Evolutionary conservation across 2,888 invertebrate species (phyloP).

Genomic region (Onthophagus sagittarius): DNA sequence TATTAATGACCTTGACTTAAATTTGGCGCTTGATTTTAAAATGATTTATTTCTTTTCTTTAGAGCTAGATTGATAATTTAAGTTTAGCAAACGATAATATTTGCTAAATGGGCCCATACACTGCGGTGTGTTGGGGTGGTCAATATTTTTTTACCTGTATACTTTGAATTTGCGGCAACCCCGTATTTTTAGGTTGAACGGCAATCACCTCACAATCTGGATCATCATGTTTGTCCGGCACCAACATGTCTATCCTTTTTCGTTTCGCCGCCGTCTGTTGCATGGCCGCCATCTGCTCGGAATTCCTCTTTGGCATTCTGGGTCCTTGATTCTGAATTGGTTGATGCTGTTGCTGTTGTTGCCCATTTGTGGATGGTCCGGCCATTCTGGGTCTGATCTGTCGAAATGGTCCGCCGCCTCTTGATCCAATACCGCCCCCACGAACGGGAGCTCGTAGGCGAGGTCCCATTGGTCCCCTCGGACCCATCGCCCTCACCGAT

Average conservation of each 20-base stretch:
- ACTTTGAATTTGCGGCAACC: slow-evolving; percentile 67
- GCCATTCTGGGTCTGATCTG: slow-evolving; percentile 30
- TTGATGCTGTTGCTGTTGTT: slow-evolving; percentile 12
- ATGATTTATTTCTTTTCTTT: no score
- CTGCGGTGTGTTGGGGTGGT: no score
- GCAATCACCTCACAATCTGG: slow-evolving; percentile 74
- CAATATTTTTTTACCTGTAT: slow-evolving; percentile 56
- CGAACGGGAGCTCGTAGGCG: slow-evolving; percentile 31
- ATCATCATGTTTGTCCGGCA: slow-evolving; percentile 68
- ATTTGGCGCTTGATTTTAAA: no score
- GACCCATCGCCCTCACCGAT: slow-evolving; percentile 21
- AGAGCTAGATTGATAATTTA: no score
- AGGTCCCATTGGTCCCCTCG: slow-evolving; percentile 28
- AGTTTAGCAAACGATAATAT: no score
- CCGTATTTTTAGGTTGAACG: slow-evolving; percentile 68
- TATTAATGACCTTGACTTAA: no score
- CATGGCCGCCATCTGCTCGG: slow-evolving; percentile 43
- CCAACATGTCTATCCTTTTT: slow-evolving; percentile 57
- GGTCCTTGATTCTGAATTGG: slow-evolving; percentile 14
- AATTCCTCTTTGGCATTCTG: slow-evolving; percentile 25
- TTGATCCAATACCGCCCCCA: slow-evolving; percentile 35
- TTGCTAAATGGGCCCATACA: no score
- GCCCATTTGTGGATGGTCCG: slow-evolving; percentile 16
- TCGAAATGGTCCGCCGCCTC: slow-evolving; percentile 32
- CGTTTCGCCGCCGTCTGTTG: slow-evolving; percentile 40